A percentile compares a stretch with the other conserved stretches of the same genome.
Evolutionary conservation across 2,888 invertebrate genomes (phyloP).

Genomic region (Cyrtodaria siliqua): DNA sequence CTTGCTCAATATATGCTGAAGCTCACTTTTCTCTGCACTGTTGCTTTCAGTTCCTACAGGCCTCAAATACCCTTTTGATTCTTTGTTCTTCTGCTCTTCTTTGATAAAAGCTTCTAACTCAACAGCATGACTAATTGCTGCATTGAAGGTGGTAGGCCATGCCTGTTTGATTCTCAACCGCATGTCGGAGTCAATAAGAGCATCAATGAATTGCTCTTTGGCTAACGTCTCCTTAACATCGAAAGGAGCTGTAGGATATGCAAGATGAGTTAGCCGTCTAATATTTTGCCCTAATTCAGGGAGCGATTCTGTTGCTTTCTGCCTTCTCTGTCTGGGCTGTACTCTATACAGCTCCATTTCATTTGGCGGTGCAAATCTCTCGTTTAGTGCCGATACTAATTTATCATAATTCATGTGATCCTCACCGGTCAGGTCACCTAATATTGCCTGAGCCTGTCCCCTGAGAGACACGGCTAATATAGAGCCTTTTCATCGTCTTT

Average conservation of each 20-base stretch:
- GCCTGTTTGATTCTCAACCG: constrained; percentile 1
- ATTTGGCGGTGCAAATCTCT: constrained; percentile 9
- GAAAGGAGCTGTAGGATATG: background rate
- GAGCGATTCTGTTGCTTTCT: background rate
- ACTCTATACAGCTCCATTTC: constrained; percentile 8
- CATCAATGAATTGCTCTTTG: constrained; percentile 11
- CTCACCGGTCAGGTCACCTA: constrained; percentile 15
- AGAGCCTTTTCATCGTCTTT: constrained; percentile 29
- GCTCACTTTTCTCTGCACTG: no score
- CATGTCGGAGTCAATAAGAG: background rate
- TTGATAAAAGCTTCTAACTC: background rate
- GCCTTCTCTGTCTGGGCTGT: background rate
- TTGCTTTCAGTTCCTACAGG: background rate
- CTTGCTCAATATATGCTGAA: background rate
- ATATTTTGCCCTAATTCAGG: constrained; percentile 6
- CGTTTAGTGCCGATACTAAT: background rate
- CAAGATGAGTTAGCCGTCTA: background rate
- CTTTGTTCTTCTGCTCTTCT: background rate
- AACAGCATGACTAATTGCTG: background rate
- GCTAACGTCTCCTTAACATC: constrained; percentile 5
- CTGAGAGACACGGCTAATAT: constrained; percentile 26
- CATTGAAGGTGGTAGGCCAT: background rate
- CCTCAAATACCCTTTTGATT: background rate
- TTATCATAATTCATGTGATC: background rate
- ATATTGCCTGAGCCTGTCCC: constrained; percentile 24